Base-by-base conservation (phyloP, 2,113 vertebrate species). In the Australoheros scitulus region DNA sequence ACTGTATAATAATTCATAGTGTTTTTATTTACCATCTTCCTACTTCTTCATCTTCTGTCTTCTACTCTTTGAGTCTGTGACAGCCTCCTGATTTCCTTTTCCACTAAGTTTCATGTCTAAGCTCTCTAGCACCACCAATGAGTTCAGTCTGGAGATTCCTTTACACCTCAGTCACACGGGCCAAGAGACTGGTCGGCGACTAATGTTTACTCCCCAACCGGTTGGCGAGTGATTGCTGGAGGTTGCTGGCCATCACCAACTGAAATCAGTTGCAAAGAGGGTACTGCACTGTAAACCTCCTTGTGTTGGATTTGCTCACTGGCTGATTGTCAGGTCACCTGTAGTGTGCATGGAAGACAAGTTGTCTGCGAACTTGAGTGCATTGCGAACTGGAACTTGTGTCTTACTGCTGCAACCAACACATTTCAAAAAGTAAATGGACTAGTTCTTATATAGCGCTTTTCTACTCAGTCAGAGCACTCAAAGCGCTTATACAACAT, bases 141-240 rank as follows among this genome's bases (percentile, higher is more conserved):
- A 24, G 64, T 20, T 68, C 22, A 68, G 50, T 70, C 32, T 32
- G 29, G 24, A 32, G 65, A 29, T 52, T 52, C 24, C 24, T 70
- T 52, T 32, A 20, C 24, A 17, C 65, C 43, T 29, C 24, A 32
- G 10, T 52, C 17, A 2, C 7, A 52, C 2, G 20, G 47, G 50
- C 65, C 43, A 20, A 14, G 43, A 47, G 4, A 43, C 41, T 13
- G 1, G 4, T 43, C 38, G 2, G 1, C 5, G 0, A 9, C 22
- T 15, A 68, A 26, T 47, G 24, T 47, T 11, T 68, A 47, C 47
- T 68, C 41, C 38, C 8, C 41, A 26, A 0, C 38, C 17, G 22
- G 38, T 68, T 68, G 41, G 22, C 15, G 8, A 68, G 41, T 68
- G 41, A 6, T 14, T 47, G 1, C 14, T 26, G 8, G 41, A 47